Evolutionary conservation across 1,140 invertebrate genomes (phyloP).

Genomic region (Drosophila chauvacae): DNA sequence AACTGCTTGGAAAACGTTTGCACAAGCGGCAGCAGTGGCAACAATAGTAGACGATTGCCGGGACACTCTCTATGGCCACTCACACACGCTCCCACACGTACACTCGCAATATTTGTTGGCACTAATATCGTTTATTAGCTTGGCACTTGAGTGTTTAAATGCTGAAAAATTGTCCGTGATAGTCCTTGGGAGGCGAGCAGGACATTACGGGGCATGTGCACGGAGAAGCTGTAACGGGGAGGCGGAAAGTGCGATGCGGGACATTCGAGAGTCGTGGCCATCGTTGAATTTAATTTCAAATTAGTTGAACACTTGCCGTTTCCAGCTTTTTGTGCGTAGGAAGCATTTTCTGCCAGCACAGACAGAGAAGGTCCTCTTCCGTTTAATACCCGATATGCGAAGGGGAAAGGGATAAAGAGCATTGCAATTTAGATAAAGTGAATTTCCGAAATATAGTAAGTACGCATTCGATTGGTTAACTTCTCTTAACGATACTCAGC

Average conservation of each 20-base stretch:
- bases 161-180: constrained; percentile 76
- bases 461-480: neutral
- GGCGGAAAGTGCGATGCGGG: constrained; percentile 12
- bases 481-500: neutral
- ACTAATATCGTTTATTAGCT: constrained; percentile 78
- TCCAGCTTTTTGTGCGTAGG: constrained; percentile 50
- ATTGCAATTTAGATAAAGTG: neutral
- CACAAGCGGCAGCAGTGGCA: constrained; percentile 45
- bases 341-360: constrained; percentile 57
- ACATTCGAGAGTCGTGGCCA: constrained; percentile 41
- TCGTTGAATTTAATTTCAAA: constrained; percentile 75
- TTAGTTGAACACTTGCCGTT: constrained; percentile 69
- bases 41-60: constrained; percentile 28
- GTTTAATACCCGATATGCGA: constrained; percentile 1
- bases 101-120: constrained; percentile 72
- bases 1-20: constrained; percentile 79
- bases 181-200: constrained; percentile 51
- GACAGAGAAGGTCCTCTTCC: constrained; percentile 12
- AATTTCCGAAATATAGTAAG: neutral
- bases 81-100: constrained; percentile 22
- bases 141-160: constrained; percentile 77
- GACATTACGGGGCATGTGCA: constrained; percentile 23
- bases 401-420: neutral
- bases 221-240: neutral
- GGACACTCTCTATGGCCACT: constrained; percentile 10